A percentile compares a stretch with the other conserved stretches of the same genome.
Conservation (phyloP, 2,797 vertebrate species). For the Mormyrus proboscirostris region DNA sequence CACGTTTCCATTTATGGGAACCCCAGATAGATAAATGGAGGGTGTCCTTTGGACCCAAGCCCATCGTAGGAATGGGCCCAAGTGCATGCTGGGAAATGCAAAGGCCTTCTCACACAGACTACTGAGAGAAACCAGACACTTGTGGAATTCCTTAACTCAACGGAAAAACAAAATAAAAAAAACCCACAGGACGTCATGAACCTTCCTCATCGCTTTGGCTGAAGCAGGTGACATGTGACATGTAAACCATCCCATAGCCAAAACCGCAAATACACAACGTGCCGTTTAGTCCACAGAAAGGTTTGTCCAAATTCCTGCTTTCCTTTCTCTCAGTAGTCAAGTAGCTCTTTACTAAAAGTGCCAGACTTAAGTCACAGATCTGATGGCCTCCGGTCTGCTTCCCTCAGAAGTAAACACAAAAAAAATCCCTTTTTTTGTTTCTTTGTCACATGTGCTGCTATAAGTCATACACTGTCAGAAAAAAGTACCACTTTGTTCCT, state of each 20-base stretch:
- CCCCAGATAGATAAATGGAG: constrained; percentile 39
- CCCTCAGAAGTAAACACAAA: not conserved
- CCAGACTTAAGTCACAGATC: not conserved
- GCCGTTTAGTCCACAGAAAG: not conserved
- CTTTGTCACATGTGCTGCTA: not conserved
- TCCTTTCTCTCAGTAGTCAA: not conserved
- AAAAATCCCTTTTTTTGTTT: not conserved
- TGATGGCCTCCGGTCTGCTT: not conserved
- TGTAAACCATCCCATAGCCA: not conserved
- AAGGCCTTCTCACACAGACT: constrained; percentile 25
- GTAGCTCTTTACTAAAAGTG: not conserved
- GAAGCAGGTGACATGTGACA: not conserved
- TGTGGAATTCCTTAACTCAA: not conserved
- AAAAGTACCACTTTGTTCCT: not conserved
- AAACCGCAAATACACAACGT: not conserved
- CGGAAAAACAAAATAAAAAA: not conserved
- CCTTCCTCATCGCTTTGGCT: not conserved
- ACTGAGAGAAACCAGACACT: not conserved
- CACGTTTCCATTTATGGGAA: constrained; percentile 52
- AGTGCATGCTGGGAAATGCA: constrained; percentile 46
- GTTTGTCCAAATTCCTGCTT: not conserved
- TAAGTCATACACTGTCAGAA: not conserved
- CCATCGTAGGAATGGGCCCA: constrained; percentile 23
- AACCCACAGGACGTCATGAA: not conserved
- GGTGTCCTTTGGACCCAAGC: not conserved